Evolutionary conservation across 2,797 vertebrate genomes (phyloP), one percentile per base, ranked within the genome.

Genomic region (Epinephelus malabaricus): DNA sequence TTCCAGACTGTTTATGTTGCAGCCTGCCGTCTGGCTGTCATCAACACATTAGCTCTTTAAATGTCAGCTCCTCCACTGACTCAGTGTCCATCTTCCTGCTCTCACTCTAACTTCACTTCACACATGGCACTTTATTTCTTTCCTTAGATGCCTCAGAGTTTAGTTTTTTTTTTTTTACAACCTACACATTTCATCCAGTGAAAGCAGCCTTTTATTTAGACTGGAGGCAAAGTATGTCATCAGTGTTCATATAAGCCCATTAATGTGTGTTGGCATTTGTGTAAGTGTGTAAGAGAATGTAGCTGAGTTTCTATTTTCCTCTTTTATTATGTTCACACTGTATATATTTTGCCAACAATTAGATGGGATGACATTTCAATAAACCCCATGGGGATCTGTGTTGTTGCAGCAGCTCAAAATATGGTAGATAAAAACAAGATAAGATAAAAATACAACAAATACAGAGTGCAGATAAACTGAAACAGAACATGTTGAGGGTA

Each of bases 41-140:
- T 67, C 61, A 81, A 53, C 62, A 25, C 64, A 43, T 71, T 63
- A 5, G 30, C 58, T 71, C 56, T 73, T 13, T 78, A 84, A 70
- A 84, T 82, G 68, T 82, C 81, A 68, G 18, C 66, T 73, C 23
- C 53, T 60, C 47, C 45, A 12, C 59, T 21, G 14, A 27, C 59
- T 60, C 51, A 61, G 0, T 27, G 23, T 66, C 55, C 38, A 15
- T 15, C 46, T 21, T 66, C 47, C 71, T 15, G 18, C 13, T 49
- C 11, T 59, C 3, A 2, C 63, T 51, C 30, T 38, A 13, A 2
- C 34, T 54, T 58, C 7, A 30, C 45, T 56, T 55, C 25, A 27
- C 58, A 43, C 40, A 17, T n/a, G 5, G 1, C 17, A n/a, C 18
- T 15, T 4, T 45, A 43, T 46, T 34, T 46, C 30, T 25, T 46